A percentile compares a stretch with the other conserved stretches of the same genome.
These are phyloP conservation scores for Syngnathus typhle DNA, from an alignment of 2,113 vertebrate genomes.

Conservation along the genomic window DNA sequence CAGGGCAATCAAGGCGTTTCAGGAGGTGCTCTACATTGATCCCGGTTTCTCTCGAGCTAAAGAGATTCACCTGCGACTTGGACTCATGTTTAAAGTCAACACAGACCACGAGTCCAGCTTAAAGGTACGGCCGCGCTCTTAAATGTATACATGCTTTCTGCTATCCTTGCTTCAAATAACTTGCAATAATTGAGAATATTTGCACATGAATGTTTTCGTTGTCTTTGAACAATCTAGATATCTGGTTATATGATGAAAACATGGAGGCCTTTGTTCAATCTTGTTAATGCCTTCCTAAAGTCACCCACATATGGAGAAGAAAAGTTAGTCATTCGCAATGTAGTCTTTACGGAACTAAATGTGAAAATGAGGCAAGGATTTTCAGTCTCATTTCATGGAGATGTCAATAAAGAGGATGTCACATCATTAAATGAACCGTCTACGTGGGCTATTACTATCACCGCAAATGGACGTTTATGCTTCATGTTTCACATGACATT, in stretches of 20 bases:
- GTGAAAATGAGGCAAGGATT: too few species aligned
- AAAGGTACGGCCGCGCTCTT: conserved; percentile 76
- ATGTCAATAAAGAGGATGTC: too few species aligned
- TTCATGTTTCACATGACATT: too few species aligned
- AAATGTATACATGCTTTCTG: background rate
- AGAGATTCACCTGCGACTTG: conserved; percentile 98
- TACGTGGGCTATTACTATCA: too few species aligned
- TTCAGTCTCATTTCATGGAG: too few species aligned
- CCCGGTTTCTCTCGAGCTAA: conserved; percentile 93
- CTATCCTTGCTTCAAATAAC: background rate
- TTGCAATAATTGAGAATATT: background rate
- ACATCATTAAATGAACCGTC: too few species aligned
- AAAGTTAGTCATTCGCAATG: too few species aligned
- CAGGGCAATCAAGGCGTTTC: conserved; percentile 99
- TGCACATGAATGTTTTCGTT: background rate
- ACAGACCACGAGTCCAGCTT: conserved; percentile 97
- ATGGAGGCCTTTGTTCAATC: conserved; percentile 5
- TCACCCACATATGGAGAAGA: too few species aligned
- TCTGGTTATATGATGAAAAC: background rate
- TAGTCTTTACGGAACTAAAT: too few species aligned
- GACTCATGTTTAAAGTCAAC: conserved; percentile 98
- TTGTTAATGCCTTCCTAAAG: background rate
- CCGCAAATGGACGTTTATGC: too few species aligned
- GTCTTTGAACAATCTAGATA: background rate
- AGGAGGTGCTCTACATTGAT: conserved; percentile 98